phyloP scores from a whole-genome alignment of 2,797 vertebrate genomes.

The Acipenser ruthenus region DNA sequence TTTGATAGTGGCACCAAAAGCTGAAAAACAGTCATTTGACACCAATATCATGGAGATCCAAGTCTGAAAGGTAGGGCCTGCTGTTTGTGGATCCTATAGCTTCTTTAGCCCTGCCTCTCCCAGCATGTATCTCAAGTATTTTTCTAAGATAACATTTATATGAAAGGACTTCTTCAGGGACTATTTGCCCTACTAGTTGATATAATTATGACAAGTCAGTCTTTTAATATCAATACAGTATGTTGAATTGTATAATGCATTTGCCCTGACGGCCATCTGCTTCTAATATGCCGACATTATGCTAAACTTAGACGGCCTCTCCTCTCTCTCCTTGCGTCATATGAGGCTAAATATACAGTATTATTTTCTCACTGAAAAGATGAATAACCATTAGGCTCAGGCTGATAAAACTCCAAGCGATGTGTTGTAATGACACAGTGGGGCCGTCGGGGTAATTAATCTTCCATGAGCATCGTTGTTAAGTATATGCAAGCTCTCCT shows the following conservation, averaged over 20 bases:
- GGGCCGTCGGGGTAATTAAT: conserved; percentile 1
- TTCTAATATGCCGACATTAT: conserved; percentile 13
- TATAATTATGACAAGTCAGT: conserved; percentile 19
- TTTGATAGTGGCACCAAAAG: too few species aligned
- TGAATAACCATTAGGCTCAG: conserved; percentile 4
- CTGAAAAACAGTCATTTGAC: too few species aligned
- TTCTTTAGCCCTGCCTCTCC: too few species aligned
- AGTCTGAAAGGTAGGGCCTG: too few species aligned
- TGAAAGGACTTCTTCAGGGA: too few species aligned
- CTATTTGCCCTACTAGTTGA: neutral
- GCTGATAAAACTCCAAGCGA: neutral
- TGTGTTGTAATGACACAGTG: neutral
- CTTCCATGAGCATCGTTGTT: conserved; percentile 4
- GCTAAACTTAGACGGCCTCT: neutral
- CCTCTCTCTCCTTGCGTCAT: neutral
- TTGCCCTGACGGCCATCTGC: conserved; percentile 33
- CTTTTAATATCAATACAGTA: conserved; percentile 20
- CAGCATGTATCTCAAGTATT: too few species aligned
- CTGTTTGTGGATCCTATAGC: too few species aligned
- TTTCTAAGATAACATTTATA: too few species aligned
- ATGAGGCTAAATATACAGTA: neutral
- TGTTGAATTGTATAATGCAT: conserved; percentile 27
- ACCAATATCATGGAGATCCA: too few species aligned
- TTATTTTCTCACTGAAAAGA: conserved; percentile 4
- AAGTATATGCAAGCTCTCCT: neutral